Conservation (phyloP, 2,888 invertebrate species). For the Mesorhabditis spiculigera region DNA sequence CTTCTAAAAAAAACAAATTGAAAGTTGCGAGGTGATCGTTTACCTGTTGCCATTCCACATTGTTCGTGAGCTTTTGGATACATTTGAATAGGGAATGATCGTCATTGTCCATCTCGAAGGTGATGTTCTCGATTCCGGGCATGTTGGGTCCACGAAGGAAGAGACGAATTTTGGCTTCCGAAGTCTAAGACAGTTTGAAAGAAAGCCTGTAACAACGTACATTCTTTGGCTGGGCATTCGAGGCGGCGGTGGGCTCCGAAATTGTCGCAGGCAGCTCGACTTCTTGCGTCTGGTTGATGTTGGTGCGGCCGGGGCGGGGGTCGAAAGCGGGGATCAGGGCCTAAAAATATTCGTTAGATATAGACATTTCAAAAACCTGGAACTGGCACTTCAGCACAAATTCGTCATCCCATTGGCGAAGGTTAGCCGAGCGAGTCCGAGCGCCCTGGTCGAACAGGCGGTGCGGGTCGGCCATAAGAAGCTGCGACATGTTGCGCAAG, state of each 20-base stretch:
- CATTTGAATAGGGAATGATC: conserved; percentile 91
- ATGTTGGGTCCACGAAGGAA: conserved; percentile 51
- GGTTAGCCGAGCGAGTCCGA: conserved; percentile 9
- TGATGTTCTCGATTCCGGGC: conserved; percentile 38
- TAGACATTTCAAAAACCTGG: conserved; percentile 11
- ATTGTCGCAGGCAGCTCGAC: conserved; percentile 47
- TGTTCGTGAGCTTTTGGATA: conserved; percentile 71
- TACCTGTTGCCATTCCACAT: conserved; percentile 36
- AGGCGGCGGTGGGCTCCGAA: conserved; percentile 10
- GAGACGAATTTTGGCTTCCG: conserved; percentile 29
- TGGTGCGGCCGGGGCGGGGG: conserved; percentile 78
- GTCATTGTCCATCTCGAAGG: conserved; percentile 65
- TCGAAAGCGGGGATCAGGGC: conserved; percentile 98
- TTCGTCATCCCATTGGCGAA: conserved; percentile 93
- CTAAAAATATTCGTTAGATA: conserved; percentile 3
- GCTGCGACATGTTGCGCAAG: conserved; percentile 10
- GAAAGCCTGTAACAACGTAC: not conserved
- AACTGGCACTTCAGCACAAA: conserved; percentile 73
- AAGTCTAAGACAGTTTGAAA: not conserved
- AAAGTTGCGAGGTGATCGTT: conserved; percentile 4
- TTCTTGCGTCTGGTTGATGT: conserved; percentile 77
- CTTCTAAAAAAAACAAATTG: conserved; percentile 16
- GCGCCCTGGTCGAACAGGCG: conserved; percentile 8
- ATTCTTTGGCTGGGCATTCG: not conserved
- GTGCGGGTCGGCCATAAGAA: conserved; percentile 9